Conservation (phyloP, 2,888 invertebrate genomes). For the Drosophila kanekoi region DNA sequence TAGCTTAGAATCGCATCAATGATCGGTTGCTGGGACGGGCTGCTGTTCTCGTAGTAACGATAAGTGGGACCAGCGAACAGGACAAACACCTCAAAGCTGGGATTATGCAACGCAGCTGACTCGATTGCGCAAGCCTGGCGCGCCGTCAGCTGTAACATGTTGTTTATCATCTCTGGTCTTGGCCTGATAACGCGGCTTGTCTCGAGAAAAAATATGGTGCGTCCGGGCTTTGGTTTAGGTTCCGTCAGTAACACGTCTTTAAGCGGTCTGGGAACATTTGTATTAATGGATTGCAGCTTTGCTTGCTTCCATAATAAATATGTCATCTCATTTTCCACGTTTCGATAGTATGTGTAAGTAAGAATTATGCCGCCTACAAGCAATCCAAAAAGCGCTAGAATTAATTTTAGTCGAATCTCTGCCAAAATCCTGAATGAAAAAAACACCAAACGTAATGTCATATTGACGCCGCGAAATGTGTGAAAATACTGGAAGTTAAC, state of each 20-base stretch:
- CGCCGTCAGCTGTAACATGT: constrained; percentile 67
- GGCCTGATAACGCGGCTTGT: constrained; percentile 74
- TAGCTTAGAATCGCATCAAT: constrained; percentile 75
- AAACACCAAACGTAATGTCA: constrained; percentile 44
- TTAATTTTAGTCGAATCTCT: constrained; percentile 33
- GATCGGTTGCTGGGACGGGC: constrained; percentile 38
- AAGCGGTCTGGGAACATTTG: constrained; percentile 34
- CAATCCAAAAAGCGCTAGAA: constrained; percentile 56
- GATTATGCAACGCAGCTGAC: constrained; percentile 77
- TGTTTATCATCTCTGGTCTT: constrained; percentile 7
- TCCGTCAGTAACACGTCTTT: constrained; percentile 79
- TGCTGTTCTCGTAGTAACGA: constrained; percentile 42
- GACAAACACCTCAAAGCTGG: constrained; percentile 77
- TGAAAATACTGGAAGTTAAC: not conserved
- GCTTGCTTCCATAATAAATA: constrained; percentile 54
- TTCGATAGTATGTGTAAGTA: constrained; percentile 41
- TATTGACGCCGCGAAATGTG: constrained; percentile 12
- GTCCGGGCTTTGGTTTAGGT: constrained; percentile 75
- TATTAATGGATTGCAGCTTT: not conserved
- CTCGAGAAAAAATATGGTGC: constrained; percentile 84
- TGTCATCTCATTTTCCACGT: constrained; percentile 59
- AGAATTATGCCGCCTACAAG: constrained; percentile 50
- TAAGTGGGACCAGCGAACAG: constrained; percentile 81
- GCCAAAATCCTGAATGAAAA: constrained; percentile 2
- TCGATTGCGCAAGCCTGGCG: constrained; percentile 60